Evolutionary conservation across 2,888 invertebrate species (phyloP).

Genomic region (Synergus umbraculus): DNA sequence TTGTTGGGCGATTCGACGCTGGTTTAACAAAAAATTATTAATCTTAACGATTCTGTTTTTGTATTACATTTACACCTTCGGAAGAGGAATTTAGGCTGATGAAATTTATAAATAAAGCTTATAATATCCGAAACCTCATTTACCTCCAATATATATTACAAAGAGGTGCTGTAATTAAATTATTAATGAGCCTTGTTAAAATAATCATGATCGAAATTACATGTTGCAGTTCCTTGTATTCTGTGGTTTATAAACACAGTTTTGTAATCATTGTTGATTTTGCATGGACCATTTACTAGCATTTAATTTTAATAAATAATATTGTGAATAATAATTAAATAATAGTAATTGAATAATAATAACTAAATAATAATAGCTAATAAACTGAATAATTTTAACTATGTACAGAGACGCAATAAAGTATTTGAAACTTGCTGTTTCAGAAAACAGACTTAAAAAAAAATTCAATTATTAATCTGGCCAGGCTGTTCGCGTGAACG

Average conservation of each 20-base stretch:
- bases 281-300: too few species aligned
- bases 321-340: too few species aligned
- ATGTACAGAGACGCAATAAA: too few species aligned
- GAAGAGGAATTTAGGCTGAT: neutral
- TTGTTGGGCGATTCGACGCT: neutral
- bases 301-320: too few species aligned
- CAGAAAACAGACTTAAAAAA: neutral
- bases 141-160: neutral
- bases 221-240: neutral
- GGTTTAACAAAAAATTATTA: neutral
- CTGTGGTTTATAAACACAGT: neutral
- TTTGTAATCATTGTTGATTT: neutral
- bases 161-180: slow-evolving; percentile 26
- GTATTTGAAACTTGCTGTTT: neutral
- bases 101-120: neutral
- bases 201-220: neutral
- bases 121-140: slow-evolving; percentile 10
- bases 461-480: neutral
- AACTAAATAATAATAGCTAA: too few species aligned
- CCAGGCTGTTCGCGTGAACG: neutral
- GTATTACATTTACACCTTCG: neutral
- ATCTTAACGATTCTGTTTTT: neutral
- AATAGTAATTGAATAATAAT: too few species aligned
- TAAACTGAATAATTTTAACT: too few species aligned
- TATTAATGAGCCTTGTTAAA: slow-evolving; percentile 4